A percentile compares a stretch with the other conserved stretches of the same genome.
phyloP scores from a whole-genome alignment of 2,888 invertebrate genomes.

The Villa cingulata region DNA sequence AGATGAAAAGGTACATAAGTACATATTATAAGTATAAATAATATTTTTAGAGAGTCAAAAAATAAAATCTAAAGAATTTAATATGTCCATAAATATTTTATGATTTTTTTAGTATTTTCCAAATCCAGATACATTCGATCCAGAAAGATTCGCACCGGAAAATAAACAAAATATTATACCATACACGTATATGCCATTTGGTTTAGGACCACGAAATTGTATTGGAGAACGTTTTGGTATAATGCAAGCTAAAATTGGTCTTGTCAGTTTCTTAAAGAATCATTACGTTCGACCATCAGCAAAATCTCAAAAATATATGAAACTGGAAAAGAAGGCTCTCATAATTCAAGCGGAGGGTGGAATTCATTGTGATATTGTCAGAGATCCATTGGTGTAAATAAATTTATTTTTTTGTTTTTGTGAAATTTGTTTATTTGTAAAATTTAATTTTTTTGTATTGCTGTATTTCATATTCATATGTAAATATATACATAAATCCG shows the following conservation, averaged over 20 bases:
- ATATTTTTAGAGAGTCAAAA: not conserved
- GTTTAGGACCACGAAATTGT: conserved; percentile 29
- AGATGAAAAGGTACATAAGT: conserved; percentile 29
- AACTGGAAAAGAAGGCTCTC: conserved; percentile 26
- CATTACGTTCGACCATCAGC: conserved; percentile 21
- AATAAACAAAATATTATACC: conserved; percentile 27
- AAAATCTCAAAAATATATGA: conserved; percentile 18
- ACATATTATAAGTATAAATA: too few relatives aligned
- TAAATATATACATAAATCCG: too few relatives aligned
- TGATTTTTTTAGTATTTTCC: conserved; percentile 20
- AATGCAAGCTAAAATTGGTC: conserved; percentile 27
- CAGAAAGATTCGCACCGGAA: conserved; percentile 31
- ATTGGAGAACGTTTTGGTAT: conserved; percentile 32
- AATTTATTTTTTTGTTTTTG: not conserved
- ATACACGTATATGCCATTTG: conserved; percentile 30
- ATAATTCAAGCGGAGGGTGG: conserved; percentile 23
- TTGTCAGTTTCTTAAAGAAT: conserved; percentile 29
- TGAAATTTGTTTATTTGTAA: not conserved
- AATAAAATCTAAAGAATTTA: not conserved
- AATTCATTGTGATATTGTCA: conserved; percentile 23
- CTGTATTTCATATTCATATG: too few relatives aligned
- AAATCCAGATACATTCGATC: conserved; percentile 29
- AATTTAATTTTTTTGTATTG: too few relatives aligned
- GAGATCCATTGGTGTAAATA: conserved; percentile 18
- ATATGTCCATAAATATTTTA: too few relatives aligned